Base-by-base conservation (phyloP, 2,113 vertebrate genomes). In the Macrotus californicus region DNA sequence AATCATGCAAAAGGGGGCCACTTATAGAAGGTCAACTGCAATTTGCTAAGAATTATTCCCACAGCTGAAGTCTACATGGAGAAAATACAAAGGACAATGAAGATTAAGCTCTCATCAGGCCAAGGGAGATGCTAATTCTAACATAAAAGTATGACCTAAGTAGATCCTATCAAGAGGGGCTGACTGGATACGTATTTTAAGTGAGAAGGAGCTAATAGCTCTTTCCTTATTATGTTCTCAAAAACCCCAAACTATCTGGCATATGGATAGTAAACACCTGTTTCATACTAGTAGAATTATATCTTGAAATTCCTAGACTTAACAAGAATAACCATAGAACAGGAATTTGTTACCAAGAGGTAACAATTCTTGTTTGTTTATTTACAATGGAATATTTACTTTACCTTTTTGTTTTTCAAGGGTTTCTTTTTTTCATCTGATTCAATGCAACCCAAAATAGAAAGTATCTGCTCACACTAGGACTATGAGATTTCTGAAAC, bases 11-110 rank as follows among this genome's bases (percentile, higher is more conserved):
- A 54, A 69, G 41, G 16, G 1, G 14, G 36, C 52, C 5, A 12
- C 50, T 85, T 82, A 46, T 41, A 91, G 70, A 93, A 96, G 80
- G 87, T 73, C 73, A 95, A 3, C 48, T 54, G 18, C 56, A 91
- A 80, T 96, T 93, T 94, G 66, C 92, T 87, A 84, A 92, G 87
- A 93, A 87, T 89, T 91, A 94, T 83, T 94, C 50, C 73, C 70
- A n/a, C 19, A 61, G 26, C 46, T 73, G 48, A 95, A 67, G 73
- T 93, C 50, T 50, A 21, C 73, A n/a, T 70, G 67, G 36, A 88
- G 26, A 93, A 93, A 95, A 36, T 41, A n/a, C 81, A 96, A 95
- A 96, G 69, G n/a, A 77, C 67, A 95, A 39, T 70, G 34, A 90
- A 92, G 69, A 70, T 61, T 22, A 81, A 84, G 13, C 13, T 89